Base-by-base conservation (phyloP, 2,888 invertebrate species). In the Scaeva pyrastri region DNA sequence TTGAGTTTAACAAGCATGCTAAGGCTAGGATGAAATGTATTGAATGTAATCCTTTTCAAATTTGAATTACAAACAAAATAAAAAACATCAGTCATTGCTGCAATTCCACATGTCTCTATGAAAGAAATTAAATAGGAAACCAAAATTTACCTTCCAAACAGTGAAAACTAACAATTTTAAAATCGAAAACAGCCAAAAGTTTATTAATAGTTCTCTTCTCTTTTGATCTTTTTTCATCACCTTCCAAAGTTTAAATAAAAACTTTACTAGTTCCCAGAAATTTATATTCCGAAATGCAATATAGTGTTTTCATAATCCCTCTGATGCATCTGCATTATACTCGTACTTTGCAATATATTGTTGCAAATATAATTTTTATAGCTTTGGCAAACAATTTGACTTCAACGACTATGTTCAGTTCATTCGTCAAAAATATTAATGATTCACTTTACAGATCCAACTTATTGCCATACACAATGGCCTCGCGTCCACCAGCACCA, bases 321-420 rank as follows among this genome's bases (percentile, higher is more conserved):
- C 8, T 2, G 31, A 45, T 45, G 10, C 21, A 10, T 31, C 8
- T 2, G 31, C 31, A 2, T 31, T 2, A 7, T 31, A 8, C 31
- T n/a, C n/a, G 6, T 31, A 4, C 31, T 23, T 50, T 2, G 21
- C 50, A 3, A 14, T 11, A 48, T 2, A 19, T 11, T 21, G 21
- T 45, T 45, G 23, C 52, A n/a, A 6, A 31, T 16, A 36, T 16
- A 16, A 6, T 6, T 74, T 68, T 68, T 60, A 73, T 80, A 70
- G 60, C 45, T 74, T 74, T 74, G 62, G 74, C 70, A 70, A 52
- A 39, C 36, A 55, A 62, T 80, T 80, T 70, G 41, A 74, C 31
- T 68, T 36, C 31, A 31, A 52, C 60, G 43, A 55, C 11, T 31
- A 14, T 26, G 2, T 26, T 5, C 23, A 39, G n/a, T 14, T 50